These are phyloP conservation scores for Stenurella melanura DNA, from an alignment of 2,888 invertebrate species.

Conservation along the genomic window DNA sequence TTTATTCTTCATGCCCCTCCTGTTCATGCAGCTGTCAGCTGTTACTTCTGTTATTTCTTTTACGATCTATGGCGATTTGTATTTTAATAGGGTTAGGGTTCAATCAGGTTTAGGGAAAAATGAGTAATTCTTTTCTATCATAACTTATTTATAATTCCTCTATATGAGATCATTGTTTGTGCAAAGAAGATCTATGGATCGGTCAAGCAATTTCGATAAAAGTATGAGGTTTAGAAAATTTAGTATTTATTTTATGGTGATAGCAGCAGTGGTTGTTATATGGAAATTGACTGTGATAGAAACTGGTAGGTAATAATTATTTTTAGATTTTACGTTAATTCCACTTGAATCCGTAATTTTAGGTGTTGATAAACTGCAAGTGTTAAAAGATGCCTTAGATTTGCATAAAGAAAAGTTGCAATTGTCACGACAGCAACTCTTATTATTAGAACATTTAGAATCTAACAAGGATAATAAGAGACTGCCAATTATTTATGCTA, in stretches of 20 bases:
- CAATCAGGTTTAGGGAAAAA: neutral
- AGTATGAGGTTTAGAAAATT: slow-evolving; percentile 59
- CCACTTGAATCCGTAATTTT: slow-evolving; percentile 30
- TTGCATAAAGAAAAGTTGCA: slow-evolving; percentile 68
- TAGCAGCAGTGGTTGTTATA: slow-evolving; percentile 64
- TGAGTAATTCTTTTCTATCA: neutral
- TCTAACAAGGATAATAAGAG: slow-evolving; percentile 51
- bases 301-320: slow-evolving; percentile 54
- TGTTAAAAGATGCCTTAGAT: slow-evolving; percentile 64
- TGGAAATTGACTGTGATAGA: slow-evolving; percentile 61
- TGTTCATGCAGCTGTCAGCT: too few species aligned
- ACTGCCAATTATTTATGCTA: slow-evolving; percentile 86
- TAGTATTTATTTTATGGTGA: slow-evolving; percentile 61
- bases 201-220: slow-evolving; percentile 56
- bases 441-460: slow-evolving; percentile 66
- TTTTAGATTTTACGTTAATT: neutral
- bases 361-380: slow-evolving; percentile 66
- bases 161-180: neutral
- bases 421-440: slow-evolving; percentile 66
- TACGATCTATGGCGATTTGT: neutral
- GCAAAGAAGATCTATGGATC: slow-evolving; percentile 55
- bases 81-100: neutral
- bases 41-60: too few species aligned
- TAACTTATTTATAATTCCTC: slow-evolving; percentile 1
- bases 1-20: too few species aligned